phyloP scores from a whole-genome alignment of 1,140 invertebrate species.

The Matsumurasca onukii region DNA sequence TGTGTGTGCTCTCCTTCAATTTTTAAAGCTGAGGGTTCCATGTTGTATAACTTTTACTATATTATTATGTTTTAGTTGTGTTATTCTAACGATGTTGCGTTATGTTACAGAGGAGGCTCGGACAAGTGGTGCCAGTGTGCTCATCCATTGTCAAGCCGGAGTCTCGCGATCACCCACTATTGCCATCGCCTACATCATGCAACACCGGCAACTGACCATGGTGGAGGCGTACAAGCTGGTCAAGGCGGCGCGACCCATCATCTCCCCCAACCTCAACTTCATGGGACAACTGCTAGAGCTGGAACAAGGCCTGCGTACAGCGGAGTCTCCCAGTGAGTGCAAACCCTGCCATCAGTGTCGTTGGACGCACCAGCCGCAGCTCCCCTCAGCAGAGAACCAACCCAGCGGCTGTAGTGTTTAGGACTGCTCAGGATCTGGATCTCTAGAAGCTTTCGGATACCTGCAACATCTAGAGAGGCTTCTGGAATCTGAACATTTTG shows the following conservation, averaged over 20 bases:
- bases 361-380: constrained; percentile 54
- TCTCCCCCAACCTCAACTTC: constrained; percentile 96
- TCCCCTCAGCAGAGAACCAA: constrained; percentile 48
- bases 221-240: constrained; percentile 89
- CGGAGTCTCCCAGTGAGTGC: constrained; percentile 40
- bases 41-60: too few species aligned
- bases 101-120: constrained; percentile 80
- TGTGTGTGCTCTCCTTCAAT: too few species aligned
- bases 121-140: constrained; percentile 71
- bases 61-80: too few species aligned
- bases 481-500: too few species aligned
- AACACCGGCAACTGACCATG: constrained; percentile 81
- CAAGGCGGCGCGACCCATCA: constrained; percentile 82
- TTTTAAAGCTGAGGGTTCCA: too few species aligned
- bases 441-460: neutral
- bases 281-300: constrained; percentile 92
- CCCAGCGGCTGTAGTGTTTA: constrained; percentile 56
- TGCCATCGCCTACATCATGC: constrained; percentile 94
- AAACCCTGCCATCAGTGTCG: constrained; percentile 54
- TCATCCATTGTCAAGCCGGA: constrained; percentile 95
- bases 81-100: too few species aligned
- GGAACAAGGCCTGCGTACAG: constrained; percentile 66
- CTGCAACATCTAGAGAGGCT: too few species aligned
- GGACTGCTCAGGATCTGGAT: neutral
- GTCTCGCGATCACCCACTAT: constrained; percentile 93